A percentile compares a stretch with the other conserved stretches of the same genome.
Evolutionary conservation across 2,888 invertebrate genomes (phyloP).

Genomic region (Xylophagus ater): DNA sequence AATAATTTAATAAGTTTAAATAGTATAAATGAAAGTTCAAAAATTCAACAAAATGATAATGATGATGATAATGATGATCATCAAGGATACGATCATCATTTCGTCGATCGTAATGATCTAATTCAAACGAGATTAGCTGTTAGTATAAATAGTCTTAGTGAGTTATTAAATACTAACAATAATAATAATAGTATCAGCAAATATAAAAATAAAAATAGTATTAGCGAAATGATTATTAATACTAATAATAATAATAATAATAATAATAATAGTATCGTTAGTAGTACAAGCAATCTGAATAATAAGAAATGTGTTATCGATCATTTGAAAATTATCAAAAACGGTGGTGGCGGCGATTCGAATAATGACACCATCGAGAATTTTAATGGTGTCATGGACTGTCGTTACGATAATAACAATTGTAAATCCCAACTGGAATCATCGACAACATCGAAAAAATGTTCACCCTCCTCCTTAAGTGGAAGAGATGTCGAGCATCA

Average conservation of each 20-base stretch:
- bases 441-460: conserved; percentile 28
- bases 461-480: conserved; percentile 46
- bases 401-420: conserved; percentile 32
- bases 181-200: conserved; percentile 11
- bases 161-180: conserved; percentile 10
- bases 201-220: conserved; percentile 22
- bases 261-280: conserved; percentile 16
- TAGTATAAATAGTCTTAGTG: conserved; percentile 17
- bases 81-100: too few species aligned
- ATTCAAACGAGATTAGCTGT: conserved; percentile 14
- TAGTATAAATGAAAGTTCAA: too few species aligned
- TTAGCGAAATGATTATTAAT: conserved; percentile 23
- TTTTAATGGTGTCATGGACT: too few species aligned
- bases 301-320: conserved; percentile 13
- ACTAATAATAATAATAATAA: conserved; percentile 24
- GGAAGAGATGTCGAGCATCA: conserved; percentile 61
- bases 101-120: neutral
- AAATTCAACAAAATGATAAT: neutral
- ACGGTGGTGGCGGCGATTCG: conserved; percentile 25
- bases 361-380: conserved; percentile 40
- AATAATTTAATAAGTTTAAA: conserved; percentile 1
- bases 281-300: conserved; percentile 14
- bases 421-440: conserved; percentile 39
- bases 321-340: conserved; percentile 3
- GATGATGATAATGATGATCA: conserved; percentile 2